These are phyloP conservation scores for Phymorhynchus buccinoides DNA, from an alignment of 1,140 invertebrate genomes.

Conservation along the genomic window DNA sequence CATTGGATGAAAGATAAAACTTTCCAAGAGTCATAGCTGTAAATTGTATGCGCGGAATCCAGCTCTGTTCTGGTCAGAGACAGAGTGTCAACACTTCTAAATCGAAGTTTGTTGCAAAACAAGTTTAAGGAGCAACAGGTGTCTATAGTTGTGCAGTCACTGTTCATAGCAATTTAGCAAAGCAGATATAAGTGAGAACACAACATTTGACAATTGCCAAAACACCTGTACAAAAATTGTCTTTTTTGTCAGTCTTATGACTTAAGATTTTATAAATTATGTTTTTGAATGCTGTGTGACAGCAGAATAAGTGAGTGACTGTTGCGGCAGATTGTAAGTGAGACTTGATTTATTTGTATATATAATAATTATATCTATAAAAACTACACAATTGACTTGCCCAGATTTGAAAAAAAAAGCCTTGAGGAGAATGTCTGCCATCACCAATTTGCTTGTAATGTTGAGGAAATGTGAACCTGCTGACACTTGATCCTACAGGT, in stretches of 20 bases:
- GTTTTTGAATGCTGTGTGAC: not conserved
- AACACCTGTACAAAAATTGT: not conserved
- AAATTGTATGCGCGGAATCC: not conserved
- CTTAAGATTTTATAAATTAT: slow-evolving; percentile 5
- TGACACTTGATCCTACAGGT: not conserved
- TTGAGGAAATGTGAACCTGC: not conserved
- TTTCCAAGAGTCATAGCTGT: not conserved
- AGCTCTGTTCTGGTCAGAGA: not conserved
- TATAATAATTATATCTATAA: not conserved
- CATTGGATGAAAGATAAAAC: not conserved
- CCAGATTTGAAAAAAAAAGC: not conserved
- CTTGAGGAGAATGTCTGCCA: not conserved
- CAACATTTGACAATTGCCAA: not conserved
- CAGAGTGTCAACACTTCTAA: no score
- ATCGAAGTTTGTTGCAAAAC: not conserved
- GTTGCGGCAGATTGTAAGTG: not conserved
- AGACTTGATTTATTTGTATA: no score
- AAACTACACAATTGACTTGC: not conserved
- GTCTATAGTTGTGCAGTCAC: not conserved
- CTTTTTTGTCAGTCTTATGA: not conserved
- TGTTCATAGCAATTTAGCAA: not conserved
- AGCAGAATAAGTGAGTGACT: not conserved
- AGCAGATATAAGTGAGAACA: not conserved
- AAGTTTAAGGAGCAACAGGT: not conserved
- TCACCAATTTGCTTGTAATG: not conserved